phyloP scores from a whole-genome alignment of 1,140 invertebrate species.

The Copidosoma floridanum region DNA sequence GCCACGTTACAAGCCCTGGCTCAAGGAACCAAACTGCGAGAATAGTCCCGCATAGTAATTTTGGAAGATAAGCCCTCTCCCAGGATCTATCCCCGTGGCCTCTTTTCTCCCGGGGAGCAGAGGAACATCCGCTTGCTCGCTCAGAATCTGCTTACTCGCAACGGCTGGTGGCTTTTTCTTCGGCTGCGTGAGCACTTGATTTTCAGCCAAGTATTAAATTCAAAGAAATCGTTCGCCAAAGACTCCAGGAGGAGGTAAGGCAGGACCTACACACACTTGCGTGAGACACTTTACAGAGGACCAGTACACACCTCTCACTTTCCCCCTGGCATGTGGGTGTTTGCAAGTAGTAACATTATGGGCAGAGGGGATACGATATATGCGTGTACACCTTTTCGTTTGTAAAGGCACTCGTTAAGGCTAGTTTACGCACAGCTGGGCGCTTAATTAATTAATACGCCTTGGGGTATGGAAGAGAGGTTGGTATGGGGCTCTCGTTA shows the following conservation, averaged over 20 bases:
- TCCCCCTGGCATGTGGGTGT: too few relatives aligned
- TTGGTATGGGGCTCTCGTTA: too few relatives aligned
- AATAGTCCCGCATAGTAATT: constrained; percentile 27
- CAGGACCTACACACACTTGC: too few relatives aligned
- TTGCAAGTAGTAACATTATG: too few relatives aligned
- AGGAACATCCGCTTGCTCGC: not conserved
- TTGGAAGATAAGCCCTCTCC: constrained; percentile 22
- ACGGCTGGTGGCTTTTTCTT: not conserved
- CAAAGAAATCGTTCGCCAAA: constrained; percentile 21
- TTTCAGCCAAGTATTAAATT: constrained; percentile 31
- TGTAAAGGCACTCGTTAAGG: too few relatives aligned
- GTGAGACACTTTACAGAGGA: not conserved
- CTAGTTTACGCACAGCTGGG: too few relatives aligned
- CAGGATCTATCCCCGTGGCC: constrained; percentile 18
- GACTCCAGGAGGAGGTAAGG: not conserved
- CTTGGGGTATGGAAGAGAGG: too few relatives aligned
- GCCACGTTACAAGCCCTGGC: not conserved
- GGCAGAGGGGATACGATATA: too few relatives aligned
- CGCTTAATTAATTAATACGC: constrained; percentile 7
- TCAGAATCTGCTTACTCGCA: constrained; percentile 1
- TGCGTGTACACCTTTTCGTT: too few relatives aligned
- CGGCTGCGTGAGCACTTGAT: constrained; percentile 14
- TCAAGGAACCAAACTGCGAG: not conserved
- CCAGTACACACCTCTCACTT: too few relatives aligned
- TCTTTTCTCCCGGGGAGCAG: constrained; percentile 1